Conservation (phyloP, 2,113 vertebrate species). For the Eolophus roseicapilla region DNA sequence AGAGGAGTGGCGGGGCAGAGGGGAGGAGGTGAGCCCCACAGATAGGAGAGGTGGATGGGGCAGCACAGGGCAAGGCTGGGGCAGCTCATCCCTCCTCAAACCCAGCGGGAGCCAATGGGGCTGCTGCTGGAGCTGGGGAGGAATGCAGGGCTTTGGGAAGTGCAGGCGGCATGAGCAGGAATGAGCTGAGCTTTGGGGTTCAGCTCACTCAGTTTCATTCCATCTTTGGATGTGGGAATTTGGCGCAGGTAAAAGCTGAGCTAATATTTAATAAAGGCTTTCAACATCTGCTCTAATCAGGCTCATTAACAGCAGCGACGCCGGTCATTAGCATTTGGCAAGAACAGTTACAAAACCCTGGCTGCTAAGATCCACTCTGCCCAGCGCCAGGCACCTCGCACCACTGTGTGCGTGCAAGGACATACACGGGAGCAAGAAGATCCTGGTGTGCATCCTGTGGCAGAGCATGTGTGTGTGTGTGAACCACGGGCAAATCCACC, state of each 20-base stretch:
- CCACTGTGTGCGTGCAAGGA: not conserved
- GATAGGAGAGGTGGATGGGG: slow-evolving; percentile 43
- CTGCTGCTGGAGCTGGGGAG: not conserved
- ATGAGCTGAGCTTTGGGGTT: not conserved
- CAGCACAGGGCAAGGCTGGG: not conserved
- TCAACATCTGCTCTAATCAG: slow-evolving; percentile 18
- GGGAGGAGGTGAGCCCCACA: not conserved
- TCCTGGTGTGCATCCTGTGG: not conserved
- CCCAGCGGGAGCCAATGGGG: accelerated
- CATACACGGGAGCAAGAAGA: not conserved
- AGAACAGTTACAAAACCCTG: slow-evolving; percentile 20
- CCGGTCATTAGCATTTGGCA: not conserved
- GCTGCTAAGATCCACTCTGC: not conserved
- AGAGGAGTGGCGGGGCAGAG: not conserved
- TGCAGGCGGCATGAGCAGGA: not conserved
- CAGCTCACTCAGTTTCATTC: not conserved
- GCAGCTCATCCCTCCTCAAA: not conserved
- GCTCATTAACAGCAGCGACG: slow-evolving; percentile 11
- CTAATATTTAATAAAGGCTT: slow-evolving; percentile 56
- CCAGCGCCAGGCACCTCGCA: not conserved
- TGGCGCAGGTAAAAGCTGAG: slow-evolving; percentile 9
- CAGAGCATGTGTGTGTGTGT: accelerated
- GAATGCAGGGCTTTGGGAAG: not conserved
- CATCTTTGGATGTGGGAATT: not conserved
- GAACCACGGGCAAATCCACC: accelerated